phyloP scores from a whole-genome alignment of 2,113 vertebrate species.

The Xenopus laevis region DNA sequence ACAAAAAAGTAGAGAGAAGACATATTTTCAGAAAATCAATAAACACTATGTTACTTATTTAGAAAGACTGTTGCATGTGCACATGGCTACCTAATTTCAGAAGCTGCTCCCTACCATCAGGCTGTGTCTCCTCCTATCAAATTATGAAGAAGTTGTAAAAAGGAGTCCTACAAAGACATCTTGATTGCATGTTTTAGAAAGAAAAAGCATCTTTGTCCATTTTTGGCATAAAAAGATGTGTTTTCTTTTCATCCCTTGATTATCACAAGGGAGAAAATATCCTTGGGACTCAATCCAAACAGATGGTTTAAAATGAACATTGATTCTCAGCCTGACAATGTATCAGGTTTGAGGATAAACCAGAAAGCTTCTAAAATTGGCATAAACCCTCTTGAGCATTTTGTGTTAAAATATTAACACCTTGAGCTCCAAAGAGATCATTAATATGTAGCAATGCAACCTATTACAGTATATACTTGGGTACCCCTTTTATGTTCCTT shows the following conservation, averaged over 20 bases:
- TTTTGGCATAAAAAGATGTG: conserved; percentile 32
- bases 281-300: conserved; percentile 39
- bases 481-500: too few relatives aligned
- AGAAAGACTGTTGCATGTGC: too few relatives aligned
- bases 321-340: conserved; percentile 36
- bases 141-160: conserved; percentile 15
- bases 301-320: conserved; percentile 35
- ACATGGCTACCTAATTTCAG: not conserved
- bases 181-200: conserved; percentile 35
- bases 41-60: too few relatives aligned
- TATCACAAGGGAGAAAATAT: conserved; percentile 29
- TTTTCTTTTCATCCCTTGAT: conserved; percentile 43
- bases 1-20: too few relatives aligned
- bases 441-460: not conserved
- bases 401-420: not conserved
- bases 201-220: conserved; percentile 40
- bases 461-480: too few relatives aligned
- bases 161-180: conserved; percentile 21
- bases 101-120: not conserved
- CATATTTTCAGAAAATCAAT: too few relatives aligned
- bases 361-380: conserved; percentile 10
- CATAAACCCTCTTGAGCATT: conserved; percentile 8
- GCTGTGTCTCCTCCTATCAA: not conserved
- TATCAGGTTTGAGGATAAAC: conserved; percentile 17
- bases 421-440: not conserved